Percentiles rank a stretch among this genome's conserved stretches.
phyloP scores from a whole-genome alignment of 2,888 invertebrate species.

The Leptinotarsa tumamoca region DNA sequence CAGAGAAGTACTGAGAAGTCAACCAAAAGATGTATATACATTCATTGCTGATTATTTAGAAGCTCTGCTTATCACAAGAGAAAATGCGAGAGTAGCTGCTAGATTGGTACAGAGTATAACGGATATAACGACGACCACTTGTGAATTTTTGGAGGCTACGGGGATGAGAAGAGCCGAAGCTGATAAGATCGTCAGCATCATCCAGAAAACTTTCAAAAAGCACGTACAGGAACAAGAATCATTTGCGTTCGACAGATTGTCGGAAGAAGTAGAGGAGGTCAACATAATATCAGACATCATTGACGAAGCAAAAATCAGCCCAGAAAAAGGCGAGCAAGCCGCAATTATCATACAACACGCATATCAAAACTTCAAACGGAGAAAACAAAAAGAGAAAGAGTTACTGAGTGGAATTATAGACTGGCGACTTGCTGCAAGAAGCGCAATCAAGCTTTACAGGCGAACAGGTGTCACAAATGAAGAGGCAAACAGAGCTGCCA shows the following conservation, averaged over 20 bases:
- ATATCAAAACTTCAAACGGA: slow-evolving; percentile 50
- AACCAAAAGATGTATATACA: slow-evolving; percentile 73
- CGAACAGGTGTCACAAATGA: slow-evolving; percentile 61
- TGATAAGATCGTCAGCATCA: slow-evolving; percentile 57
- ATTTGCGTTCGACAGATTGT: slow-evolving; percentile 9
- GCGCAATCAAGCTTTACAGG: slow-evolving; percentile 61
- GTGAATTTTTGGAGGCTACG: slow-evolving; percentile 57
- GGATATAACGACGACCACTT: slow-evolving; percentile 60
- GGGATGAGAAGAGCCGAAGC: slow-evolving; percentile 57
- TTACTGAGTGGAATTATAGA: slow-evolving; percentile 62
- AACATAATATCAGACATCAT: slow-evolving; percentile 55
- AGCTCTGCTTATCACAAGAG: slow-evolving; percentile 74
- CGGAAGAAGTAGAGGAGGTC: slow-evolving; percentile 53
- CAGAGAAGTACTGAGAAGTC: slow-evolving; percentile 77
- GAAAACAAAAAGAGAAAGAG: slow-evolving; percentile 53
- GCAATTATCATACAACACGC: slow-evolving; percentile 62
- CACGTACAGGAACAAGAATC: slow-evolving; percentile 22
- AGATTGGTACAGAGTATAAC: slow-evolving; percentile 61
- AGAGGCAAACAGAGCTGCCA: slow-evolving; percentile 64
- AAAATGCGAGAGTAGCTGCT: slow-evolving; percentile 68
- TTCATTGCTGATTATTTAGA: slow-evolving; percentile 80
- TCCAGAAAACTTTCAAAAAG: slow-evolving; percentile 55
- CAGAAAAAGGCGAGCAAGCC: slow-evolving; percentile 59
- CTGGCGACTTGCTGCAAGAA: slow-evolving; percentile 64
- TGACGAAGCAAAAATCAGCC: slow-evolving; percentile 51